Evolutionary conservation across 64 coral and sea anemone genomes (phyloP).

Genomic region (Stylophora pistillata): DNA sequence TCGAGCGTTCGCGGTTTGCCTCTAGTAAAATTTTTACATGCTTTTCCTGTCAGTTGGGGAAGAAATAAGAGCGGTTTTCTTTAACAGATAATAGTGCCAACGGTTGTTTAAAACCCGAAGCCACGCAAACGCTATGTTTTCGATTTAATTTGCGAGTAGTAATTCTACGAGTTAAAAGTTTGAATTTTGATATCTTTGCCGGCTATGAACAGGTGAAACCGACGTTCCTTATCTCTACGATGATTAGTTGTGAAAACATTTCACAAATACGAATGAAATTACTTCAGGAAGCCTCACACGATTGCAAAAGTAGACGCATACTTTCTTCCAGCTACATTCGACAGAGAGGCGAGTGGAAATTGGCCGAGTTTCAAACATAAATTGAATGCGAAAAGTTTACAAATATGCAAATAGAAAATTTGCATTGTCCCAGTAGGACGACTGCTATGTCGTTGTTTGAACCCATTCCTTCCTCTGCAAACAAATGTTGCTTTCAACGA

Average conservation of each 20-base stretch:
- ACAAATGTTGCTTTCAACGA: constrained; percentile 37
- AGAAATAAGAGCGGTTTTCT: not conserved
- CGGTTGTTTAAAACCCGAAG: constrained; percentile 1
- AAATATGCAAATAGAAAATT: constrained; percentile 72
- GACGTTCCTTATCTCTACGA: not conserved
- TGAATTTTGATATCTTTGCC: constrained; percentile 72
- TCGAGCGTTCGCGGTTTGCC: not conserved
- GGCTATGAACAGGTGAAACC: constrained; percentile 44
- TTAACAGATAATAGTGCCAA: not conserved
- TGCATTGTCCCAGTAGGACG: constrained; percentile 70
- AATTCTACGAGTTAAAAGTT: constrained; percentile 71
- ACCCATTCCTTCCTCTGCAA: constrained; percentile 9
- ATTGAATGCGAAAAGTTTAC: constrained; percentile 57
- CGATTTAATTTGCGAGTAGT: constrained; percentile 59
- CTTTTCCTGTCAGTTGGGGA: not conserved
- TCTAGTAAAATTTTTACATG: not conserved
- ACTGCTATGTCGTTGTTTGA: constrained; percentile 15
- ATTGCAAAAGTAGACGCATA: not conserved
- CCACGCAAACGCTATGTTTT: constrained; percentile 56
- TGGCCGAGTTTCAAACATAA: constrained; percentile 11
- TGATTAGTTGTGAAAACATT: constrained; percentile 62
- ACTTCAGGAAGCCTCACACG: not conserved
- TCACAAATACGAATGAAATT: constrained; percentile 38
- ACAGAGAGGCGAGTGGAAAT: not conserved
- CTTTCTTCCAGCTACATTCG: not conserved